Evolutionary conservation across 2,797 vertebrate genomes (phyloP).

Genomic region (Australoheros facetus): DNA sequence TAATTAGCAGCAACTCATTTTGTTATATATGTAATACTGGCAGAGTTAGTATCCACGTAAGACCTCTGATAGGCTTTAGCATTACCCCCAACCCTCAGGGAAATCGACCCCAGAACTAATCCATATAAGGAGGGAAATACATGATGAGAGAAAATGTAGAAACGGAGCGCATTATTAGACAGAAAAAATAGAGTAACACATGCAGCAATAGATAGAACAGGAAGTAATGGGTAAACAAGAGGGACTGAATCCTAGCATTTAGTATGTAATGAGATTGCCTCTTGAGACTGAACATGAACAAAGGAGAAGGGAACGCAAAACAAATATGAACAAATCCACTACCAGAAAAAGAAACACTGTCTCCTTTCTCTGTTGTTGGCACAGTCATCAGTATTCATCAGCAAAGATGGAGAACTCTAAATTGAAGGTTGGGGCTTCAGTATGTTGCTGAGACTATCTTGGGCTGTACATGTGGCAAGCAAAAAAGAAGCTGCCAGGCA

Average conservation of each 20-base stretch:
- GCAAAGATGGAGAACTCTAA: constrained; percentile 11
- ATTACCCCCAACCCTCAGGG: constrained; percentile 47
- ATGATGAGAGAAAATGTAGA: constrained; percentile 36
- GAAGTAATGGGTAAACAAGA: constrained; percentile 46
- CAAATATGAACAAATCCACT: constrained; percentile 23
- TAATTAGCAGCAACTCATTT: constrained; percentile 57
- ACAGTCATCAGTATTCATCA: constrained; percentile 8
- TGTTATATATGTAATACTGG: constrained; percentile 47
- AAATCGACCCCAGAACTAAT: constrained; percentile 61
- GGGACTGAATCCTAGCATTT: constrained; percentile 37
- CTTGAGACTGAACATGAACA: constrained; percentile 19
- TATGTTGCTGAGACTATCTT: constrained; percentile 9
- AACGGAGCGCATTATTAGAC: constrained; percentile 32
- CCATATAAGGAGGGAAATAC: constrained; percentile 37
- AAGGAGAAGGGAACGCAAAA: constrained; percentile 16
- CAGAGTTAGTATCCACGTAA: constrained; percentile 37
- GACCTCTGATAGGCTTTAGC: constrained; percentile 46
- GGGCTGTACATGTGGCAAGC: constrained; percentile 14
- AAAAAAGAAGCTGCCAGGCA: constrained; percentile 31
- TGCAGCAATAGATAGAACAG: background rate
- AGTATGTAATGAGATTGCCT: constrained; percentile 31
- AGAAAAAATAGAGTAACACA: background rate
- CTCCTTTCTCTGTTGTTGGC: constrained; percentile 26
- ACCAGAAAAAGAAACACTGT: background rate
- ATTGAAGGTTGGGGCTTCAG: constrained; percentile 18